Percentiles rank a stretch among this genome's conserved stretches.
Conservation (phyloP, 2,888 invertebrate genomes). For the Drosophila meridionalis region DNA sequence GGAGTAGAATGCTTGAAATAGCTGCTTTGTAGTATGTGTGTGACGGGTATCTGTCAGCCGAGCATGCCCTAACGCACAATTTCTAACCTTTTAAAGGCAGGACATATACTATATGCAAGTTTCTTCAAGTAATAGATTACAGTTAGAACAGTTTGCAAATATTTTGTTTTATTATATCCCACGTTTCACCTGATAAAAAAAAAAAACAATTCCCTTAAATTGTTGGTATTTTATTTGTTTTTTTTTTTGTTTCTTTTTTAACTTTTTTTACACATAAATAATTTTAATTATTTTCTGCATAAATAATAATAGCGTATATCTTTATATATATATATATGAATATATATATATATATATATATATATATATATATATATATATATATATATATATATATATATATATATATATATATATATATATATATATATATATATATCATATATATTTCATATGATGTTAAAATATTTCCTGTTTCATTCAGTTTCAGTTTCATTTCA, state of each 20-base stretch:
- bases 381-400: not conserved
- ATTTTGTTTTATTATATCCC: not conserved
- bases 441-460: conserved; percentile 8
- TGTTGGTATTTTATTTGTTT: conserved; percentile 41
- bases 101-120: too few species aligned
- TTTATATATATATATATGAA: conserved; percentile 16
- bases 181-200: not conserved
- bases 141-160: too few species aligned
- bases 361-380: not conserved
- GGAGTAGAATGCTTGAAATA: too few species aligned
- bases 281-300: conserved; percentile 63
- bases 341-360: not conserved
- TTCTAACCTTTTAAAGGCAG: too few species aligned
- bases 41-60: too few species aligned
- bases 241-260: not conserved
- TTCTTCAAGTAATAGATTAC: too few species aligned
- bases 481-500: not conserved
- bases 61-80: too few species aligned
- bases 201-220: conserved; percentile 3
- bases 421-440: not conserved
- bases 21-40: too few species aligned
- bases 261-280: conserved; percentile 67
- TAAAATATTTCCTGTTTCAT: conserved; percentile 50
- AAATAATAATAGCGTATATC: conserved; percentile 56
- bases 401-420: not conserved